phyloP scores from a whole-genome alignment of 2,797 vertebrate genomes.

The Falco novaeseelandiae region DNA sequence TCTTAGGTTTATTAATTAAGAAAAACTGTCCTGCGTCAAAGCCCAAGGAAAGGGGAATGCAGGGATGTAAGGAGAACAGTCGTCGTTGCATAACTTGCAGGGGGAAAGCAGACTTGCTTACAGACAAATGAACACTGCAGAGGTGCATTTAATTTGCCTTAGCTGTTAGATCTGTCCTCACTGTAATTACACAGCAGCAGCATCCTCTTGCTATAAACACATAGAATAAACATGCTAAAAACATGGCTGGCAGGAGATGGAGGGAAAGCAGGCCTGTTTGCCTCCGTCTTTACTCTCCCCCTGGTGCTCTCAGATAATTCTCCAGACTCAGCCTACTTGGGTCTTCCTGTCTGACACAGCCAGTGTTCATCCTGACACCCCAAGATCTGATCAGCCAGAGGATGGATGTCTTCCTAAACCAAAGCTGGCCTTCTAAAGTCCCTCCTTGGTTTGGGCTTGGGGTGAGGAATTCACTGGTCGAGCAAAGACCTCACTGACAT shows the following conservation, averaged over 20 bases:
- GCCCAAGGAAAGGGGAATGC: not conserved
- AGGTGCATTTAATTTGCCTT: not conserved
- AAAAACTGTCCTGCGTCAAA: not conserved
- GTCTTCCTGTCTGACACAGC: not conserved
- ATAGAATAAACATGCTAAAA: not conserved
- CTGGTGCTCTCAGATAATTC: not conserved
- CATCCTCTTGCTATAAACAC: not conserved
- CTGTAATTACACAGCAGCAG: not conserved
- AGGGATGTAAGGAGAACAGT: not conserved
- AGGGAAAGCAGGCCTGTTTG: not conserved
- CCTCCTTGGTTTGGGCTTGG: not conserved
- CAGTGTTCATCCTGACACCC: no score
- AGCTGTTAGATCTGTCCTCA: not conserved
- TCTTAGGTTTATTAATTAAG: not conserved
- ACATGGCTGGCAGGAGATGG: not conserved
- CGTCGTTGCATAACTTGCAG: not conserved
- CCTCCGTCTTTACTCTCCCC: not conserved
- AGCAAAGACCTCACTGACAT: not conserved
- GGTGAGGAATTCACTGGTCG: not conserved
- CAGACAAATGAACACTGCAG: not conserved
- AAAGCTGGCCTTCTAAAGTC: not conserved
- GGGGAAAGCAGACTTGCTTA: not conserved
- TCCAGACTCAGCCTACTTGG: not conserved
- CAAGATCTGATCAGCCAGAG: not conserved
- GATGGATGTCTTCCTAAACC: not conserved